Conservation (phyloP, 2,797 vertebrate genomes). For the Heteromormyrus szaboi region DNA sequence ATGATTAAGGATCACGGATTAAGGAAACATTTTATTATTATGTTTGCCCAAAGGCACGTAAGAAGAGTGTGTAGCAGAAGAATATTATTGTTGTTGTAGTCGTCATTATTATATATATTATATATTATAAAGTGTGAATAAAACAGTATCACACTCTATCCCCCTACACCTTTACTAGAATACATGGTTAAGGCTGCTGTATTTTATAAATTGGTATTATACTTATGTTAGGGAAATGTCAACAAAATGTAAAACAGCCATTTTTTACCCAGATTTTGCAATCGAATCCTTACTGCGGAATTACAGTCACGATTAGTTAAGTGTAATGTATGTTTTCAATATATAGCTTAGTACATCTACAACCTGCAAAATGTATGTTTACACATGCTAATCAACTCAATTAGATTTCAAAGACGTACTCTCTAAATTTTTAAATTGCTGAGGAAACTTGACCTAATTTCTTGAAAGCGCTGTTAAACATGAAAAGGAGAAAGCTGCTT, state of each 20-base stretch:
- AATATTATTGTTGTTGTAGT: background rate
- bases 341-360: background rate
- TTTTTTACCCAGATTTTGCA: background rate
- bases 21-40: background rate
- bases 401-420: slow-evolving; percentile 66
- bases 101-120: background rate
- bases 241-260: background rate
- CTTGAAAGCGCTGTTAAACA: slow-evolving; percentile 55
- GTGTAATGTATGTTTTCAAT: background rate
- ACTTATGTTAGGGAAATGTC: background rate
- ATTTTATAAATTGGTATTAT: background rate
- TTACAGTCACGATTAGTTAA: background rate
- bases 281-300: background rate
- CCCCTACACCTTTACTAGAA: background rate
- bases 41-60: background rate
- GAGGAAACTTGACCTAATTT: slow-evolving; percentile 66
- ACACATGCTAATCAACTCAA: slow-evolving; percentile 56
- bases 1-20: background rate
- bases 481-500: slow-evolving; percentile 58
- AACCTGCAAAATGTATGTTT: slow-evolving; percentile 45
- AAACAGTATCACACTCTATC: background rate
- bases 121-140: background rate
- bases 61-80: background rate
- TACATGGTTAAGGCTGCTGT: background rate
- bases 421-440: slow-evolving; percentile 65